Percentiles rank a stretch among this genome's conserved stretches.
These are phyloP conservation scores for Neocrepidodera transversa DNA, from an alignment of 2,888 invertebrate genomes.

Conservation along the genomic window DNA sequence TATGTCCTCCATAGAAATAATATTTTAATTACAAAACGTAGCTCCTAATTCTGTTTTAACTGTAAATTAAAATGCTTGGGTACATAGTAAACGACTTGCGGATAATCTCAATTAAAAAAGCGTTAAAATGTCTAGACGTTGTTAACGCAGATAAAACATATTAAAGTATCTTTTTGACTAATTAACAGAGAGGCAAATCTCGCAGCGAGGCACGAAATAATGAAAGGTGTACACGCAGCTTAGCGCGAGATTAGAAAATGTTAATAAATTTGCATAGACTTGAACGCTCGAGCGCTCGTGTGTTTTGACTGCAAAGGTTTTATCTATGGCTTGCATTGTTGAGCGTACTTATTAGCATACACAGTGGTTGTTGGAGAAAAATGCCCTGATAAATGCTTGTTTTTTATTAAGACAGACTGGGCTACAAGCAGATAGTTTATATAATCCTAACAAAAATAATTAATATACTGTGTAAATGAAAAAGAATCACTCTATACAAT, in stretches of 20 bases:
- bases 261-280: slow-evolving; percentile 43
- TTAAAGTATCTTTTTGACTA: slow-evolving; percentile 22
- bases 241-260: slow-evolving; percentile 38
- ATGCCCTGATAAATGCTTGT: slow-evolving; percentile 23
- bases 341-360: slow-evolving; percentile 32
- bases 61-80: neutral
- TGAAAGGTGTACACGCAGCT: slow-evolving; percentile 37
- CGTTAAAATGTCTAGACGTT: slow-evolving; percentile 22
- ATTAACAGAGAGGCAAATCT: slow-evolving; percentile 25
- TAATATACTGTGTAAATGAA: too few relatives aligned
- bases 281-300: slow-evolving; percentile 31
- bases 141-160: slow-evolving; percentile 22
- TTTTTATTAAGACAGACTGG: slow-evolving; percentile 16
- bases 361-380: slow-evolving; percentile 27
- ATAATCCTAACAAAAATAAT: too few relatives aligned
- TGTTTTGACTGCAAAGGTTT: slow-evolving; percentile 34
- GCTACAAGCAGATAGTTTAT: neutral
- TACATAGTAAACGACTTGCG: neutral
- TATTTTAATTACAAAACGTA: neutral
- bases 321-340: slow-evolving; percentile 34
- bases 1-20: too few relatives aligned
- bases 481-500: too few relatives aligned
- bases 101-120: slow-evolving; percentile 5
- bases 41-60: neutral
- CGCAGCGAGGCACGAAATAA: slow-evolving; percentile 15